Percentiles rank a stretch among this genome's conserved stretches.
Conservation (phyloP, 2,113 vertebrate genomes). For the Egretta garzetta region DNA sequence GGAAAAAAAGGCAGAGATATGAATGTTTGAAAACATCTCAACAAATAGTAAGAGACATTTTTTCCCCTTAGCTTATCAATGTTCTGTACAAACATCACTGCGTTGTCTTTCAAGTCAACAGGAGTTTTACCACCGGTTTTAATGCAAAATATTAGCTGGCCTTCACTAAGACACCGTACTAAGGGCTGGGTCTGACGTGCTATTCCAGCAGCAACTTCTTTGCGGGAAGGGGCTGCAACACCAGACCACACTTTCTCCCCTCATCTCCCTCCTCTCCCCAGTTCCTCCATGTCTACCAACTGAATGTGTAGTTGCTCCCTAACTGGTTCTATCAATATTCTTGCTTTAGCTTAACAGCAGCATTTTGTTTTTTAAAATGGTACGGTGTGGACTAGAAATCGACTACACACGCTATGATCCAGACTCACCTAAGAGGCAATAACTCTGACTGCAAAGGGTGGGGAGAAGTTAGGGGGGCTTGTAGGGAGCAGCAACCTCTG, state of each 20-base stretch:
- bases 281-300: not conserved
- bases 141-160: not conserved
- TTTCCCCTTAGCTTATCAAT: not conserved
- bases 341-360: not conserved
- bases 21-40: not conserved
- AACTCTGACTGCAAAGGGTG: no score
- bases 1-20: not conserved
- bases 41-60: not conserved
- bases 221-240: not conserved
- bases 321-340: not conserved
- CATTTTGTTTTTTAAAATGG: not conserved
- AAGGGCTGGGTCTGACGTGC: not conserved
- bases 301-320: not conserved
- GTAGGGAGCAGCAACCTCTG: not conserved
- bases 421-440: not conserved
- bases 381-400: not conserved
- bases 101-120: not conserved
- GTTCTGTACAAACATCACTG: not conserved
- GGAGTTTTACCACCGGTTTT: not conserved
- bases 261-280: not conserved
- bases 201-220: not conserved
- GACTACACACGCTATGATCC: not conserved
- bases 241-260: not conserved
- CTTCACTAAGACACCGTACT: not conserved
- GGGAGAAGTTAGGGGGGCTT: not conserved